phyloP scores from a whole-genome alignment of 1,140 invertebrate genomes.

The Gonatopus flavifemur region DNA sequence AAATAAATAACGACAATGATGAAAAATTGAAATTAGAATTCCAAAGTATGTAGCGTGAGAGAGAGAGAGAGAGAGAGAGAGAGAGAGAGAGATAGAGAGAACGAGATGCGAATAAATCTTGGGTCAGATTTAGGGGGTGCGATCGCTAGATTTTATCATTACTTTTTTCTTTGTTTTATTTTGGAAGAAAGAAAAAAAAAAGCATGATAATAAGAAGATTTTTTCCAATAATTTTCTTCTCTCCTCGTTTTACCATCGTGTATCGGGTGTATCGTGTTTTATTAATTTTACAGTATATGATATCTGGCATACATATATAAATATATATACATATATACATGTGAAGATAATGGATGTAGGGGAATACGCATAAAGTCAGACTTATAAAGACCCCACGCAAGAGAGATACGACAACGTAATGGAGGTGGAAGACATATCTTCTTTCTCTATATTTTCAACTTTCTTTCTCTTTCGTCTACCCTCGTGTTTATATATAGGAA shows the following conservation, averaged over 20 bases:
- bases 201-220: no score
- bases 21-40: no score
- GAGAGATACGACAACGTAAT: constrained; percentile 31
- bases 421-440: constrained; percentile 35
- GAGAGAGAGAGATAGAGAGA: constrained; percentile 1
- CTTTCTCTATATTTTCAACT: constrained; percentile 13
- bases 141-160: no score
- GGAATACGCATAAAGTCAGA: constrained; percentile 36
- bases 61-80: neutral
- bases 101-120: no score
- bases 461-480: constrained; percentile 23
- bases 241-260: constrained; percentile 16
- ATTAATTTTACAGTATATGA: neutral
- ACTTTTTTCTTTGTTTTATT: no score
- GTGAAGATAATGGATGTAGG: constrained; percentile 35
- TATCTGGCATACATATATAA: neutral
- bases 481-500: constrained; percentile 56
- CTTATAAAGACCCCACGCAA: constrained; percentile 37
- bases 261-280: constrained; percentile 14
- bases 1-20: no score
- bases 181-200: no score
- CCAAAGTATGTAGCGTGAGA: no score
- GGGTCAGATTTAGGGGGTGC: no score
- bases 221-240: neutral
- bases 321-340: no score